These are phyloP conservation scores for zebrafish (Danio rerio) DNA, from an alignment of 2,113 vertebrate species.

Conservation along the genomic window DNA sequence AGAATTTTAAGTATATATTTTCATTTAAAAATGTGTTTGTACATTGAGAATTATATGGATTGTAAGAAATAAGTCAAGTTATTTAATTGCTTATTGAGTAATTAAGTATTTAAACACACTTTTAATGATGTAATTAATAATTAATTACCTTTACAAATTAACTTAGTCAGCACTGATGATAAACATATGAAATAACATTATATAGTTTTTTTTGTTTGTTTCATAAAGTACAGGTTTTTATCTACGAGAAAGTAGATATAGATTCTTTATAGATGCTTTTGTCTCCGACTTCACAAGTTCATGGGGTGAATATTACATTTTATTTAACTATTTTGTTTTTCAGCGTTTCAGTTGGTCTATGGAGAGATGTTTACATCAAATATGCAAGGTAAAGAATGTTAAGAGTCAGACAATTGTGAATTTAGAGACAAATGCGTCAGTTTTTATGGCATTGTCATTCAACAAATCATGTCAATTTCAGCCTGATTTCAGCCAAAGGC, in stretches of 20 bases:
- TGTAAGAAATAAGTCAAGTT: too few relatives aligned
- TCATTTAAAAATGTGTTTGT: too few relatives aligned
- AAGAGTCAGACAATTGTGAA: not conserved
- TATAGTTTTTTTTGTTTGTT: too few relatives aligned
- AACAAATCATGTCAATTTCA: not conserved
- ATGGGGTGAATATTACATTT: not conserved
- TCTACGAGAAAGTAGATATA: not conserved
- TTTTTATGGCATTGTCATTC: not conserved
- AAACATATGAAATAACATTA: too few relatives aligned
- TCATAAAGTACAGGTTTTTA: not conserved
- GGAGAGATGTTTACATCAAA: constrained; percentile 8
- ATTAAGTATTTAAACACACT: too few relatives aligned
- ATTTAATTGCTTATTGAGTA: too few relatives aligned
- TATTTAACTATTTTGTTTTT: not conserved
- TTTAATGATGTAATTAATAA: too few relatives aligned
- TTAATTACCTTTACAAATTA: too few relatives aligned
- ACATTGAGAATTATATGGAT: too few relatives aligned
- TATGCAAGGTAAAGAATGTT: not conserved
- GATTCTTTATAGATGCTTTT: not conserved
- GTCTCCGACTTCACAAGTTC: not conserved
- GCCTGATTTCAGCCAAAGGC: too few relatives aligned
- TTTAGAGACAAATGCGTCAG: not conserved
- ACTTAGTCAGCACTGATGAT: too few relatives aligned
- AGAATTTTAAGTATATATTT: too few relatives aligned
- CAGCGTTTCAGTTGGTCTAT: not conserved